phyloP scores from a whole-genome alignment of 2,888 invertebrate species.

The Machimus rusticus region DNA sequence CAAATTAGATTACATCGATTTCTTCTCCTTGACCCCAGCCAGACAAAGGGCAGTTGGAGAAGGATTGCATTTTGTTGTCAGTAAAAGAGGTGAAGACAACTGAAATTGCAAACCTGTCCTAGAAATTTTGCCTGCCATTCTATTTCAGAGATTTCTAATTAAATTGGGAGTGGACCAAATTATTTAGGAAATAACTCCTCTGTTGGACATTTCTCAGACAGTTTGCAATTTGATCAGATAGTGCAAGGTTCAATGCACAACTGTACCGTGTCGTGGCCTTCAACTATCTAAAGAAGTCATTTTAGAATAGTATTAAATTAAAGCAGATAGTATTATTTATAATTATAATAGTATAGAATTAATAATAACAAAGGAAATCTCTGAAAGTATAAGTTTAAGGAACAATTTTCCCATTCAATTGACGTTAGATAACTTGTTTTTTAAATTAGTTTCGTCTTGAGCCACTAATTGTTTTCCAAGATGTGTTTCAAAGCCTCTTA shows the following conservation, averaged over 20 bases:
- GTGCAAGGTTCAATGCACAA: not conserved
- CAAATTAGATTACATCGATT: conserved; percentile 42
- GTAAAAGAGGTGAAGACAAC: conserved; percentile 7
- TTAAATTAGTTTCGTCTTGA: too few species aligned
- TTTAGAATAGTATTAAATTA: not conserved
- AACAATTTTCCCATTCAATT: too few species aligned
- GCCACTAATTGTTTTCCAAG: too few species aligned
- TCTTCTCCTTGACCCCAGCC: conserved; percentile 24
- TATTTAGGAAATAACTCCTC: not conserved
- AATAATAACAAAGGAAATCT: too few species aligned
- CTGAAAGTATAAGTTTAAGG: too few species aligned
- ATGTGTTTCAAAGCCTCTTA: too few species aligned
- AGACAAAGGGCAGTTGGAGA: not conserved
- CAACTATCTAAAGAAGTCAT: not conserved
- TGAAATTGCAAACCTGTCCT: conserved; percentile 21
- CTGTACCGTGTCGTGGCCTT: not conserved
- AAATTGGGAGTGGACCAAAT: not conserved
- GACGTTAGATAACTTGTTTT: too few species aligned
- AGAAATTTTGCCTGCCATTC: not conserved
- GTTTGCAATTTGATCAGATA: not conserved
- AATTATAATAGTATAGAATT: too few species aligned
- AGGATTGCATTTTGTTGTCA: not conserved
- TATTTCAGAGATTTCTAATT: conserved; percentile 27
- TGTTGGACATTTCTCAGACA: not conserved
- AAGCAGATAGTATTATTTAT: too few species aligned